Percentiles rank a stretch among this genome's conserved stretches.
phyloP scores from a whole-genome alignment of 2,113 vertebrate genomes.

The Acanthisitta chloris region DNA sequence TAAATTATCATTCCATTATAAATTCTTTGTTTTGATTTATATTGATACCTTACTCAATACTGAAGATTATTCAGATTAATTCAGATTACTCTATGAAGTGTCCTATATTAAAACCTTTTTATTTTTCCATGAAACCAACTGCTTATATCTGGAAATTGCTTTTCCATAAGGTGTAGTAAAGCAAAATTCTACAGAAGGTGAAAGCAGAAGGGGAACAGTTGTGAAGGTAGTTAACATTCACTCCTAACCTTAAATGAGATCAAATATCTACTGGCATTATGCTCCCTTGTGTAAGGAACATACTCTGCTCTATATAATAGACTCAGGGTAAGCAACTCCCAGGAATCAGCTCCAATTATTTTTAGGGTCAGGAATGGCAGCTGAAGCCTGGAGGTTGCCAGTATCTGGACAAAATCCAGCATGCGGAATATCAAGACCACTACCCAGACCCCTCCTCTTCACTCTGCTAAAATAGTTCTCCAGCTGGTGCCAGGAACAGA shows the following conservation, averaged over 20 bases:
- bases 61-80: not conserved
- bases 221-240: not conserved
- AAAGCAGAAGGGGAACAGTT: not conserved
- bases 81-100: not conserved
- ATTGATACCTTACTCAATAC: not conserved
- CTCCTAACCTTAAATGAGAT: not conserved
- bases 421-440: constrained; percentile 14
- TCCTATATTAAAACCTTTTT: not conserved
- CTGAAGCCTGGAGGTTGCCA: constrained; percentile 16
- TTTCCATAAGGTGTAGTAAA: not conserved
- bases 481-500: constrained; percentile 44
- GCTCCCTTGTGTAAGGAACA: not conserved
- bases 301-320: not conserved
- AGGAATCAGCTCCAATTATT: constrained; percentile 16
- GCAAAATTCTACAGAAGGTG: not conserved
- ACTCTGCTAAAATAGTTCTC: constrained; percentile 45
- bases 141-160: not conserved
- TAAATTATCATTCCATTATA: not conserved
- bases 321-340: not conserved
- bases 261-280: not conserved
- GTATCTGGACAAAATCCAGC: constrained; percentile 42
- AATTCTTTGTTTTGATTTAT: not conserved
- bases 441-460: constrained; percentile 19
- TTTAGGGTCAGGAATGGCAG: constrained; percentile 46
- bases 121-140: not conserved